Evolutionary conservation across 2,113 vertebrate species (phyloP).

Genomic region (Pelecanus crispus): DNA sequence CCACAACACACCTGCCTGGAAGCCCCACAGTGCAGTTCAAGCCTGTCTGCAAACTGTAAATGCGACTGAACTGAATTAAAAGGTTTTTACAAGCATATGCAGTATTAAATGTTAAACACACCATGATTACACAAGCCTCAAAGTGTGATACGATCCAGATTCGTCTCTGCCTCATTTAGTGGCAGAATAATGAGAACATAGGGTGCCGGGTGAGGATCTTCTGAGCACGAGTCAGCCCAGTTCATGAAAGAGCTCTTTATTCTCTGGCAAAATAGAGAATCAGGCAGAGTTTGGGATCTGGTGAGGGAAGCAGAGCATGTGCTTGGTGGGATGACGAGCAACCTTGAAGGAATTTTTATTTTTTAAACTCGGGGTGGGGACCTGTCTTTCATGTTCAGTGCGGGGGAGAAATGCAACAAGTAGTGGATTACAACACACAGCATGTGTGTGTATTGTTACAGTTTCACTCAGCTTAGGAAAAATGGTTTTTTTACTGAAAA

Average conservation of each 20-base stretch:
- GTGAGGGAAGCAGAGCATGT: background rate
- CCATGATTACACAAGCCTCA: background rate
- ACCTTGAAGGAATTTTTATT: background rate
- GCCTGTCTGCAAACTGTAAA: background rate
- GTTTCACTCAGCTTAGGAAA: background rate
- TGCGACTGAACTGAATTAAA: background rate
- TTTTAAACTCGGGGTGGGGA: background rate
- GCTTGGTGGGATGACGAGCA: background rate
- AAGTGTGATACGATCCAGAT: constrained; percentile 14
- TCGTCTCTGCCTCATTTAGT: background rate
- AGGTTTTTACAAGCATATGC: background rate
- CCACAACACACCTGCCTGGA: background rate
- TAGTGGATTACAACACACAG: background rate
- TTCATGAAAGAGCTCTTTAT: background rate
- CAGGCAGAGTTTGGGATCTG: background rate
- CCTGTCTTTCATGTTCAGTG: background rate
- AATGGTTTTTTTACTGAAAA: background rate
- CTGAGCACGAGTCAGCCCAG: background rate
- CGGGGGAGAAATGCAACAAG: background rate
- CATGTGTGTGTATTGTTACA: rapidly evolving
- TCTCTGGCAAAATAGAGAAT: background rate
- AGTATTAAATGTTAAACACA: background rate
- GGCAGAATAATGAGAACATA: background rate
- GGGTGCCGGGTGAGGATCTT: background rate
- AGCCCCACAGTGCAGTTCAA: background rate